Evolutionary conservation across 2,113 vertebrate species (phyloP).

Genomic region (Colinus virginianus): DNA sequence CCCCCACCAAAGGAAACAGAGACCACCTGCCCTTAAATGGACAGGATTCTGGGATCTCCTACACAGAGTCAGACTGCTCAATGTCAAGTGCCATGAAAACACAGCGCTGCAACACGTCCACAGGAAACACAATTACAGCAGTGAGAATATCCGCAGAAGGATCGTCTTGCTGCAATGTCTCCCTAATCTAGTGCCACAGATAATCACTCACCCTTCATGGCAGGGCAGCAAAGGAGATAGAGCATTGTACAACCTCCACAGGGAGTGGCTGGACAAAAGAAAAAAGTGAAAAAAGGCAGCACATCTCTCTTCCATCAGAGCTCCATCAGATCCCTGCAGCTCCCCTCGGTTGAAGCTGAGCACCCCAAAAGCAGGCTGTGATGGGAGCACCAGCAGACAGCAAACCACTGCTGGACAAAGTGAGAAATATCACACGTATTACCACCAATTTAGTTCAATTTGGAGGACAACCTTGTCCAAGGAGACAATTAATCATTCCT

Average conservation of each 20-base stretch:
- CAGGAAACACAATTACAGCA: not conserved
- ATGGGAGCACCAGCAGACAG: not conserved
- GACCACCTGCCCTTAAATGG: not conserved
- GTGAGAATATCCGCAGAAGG: not conserved
- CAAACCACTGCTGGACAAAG: not conserved
- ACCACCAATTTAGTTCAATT: conserved; percentile 43
- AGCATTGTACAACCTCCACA: not conserved
- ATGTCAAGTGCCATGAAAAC: not conserved
- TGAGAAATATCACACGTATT: conserved; percentile 21
- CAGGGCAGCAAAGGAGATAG: not conserved
- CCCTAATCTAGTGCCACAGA: not conserved
- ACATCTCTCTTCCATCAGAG: not conserved
- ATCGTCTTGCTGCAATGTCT: not conserved
- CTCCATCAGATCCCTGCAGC: not conserved
- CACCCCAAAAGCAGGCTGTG: not conserved
- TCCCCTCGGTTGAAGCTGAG: not conserved
- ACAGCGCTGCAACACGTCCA: not conserved
- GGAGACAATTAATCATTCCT: conserved; percentile 37
- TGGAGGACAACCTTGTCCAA: conserved; percentile 57
- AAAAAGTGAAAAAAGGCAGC: not conserved
- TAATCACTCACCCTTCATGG: not conserved
- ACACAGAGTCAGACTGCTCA: not conserved
- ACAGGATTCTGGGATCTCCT: not conserved
- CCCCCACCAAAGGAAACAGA: not conserved
- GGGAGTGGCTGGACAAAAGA: not conserved